A percentile compares a stretch with the other conserved stretches of the same genome.
Conservation (phyloP, 2,113 vertebrate genomes). For the Columba livia region DNA sequence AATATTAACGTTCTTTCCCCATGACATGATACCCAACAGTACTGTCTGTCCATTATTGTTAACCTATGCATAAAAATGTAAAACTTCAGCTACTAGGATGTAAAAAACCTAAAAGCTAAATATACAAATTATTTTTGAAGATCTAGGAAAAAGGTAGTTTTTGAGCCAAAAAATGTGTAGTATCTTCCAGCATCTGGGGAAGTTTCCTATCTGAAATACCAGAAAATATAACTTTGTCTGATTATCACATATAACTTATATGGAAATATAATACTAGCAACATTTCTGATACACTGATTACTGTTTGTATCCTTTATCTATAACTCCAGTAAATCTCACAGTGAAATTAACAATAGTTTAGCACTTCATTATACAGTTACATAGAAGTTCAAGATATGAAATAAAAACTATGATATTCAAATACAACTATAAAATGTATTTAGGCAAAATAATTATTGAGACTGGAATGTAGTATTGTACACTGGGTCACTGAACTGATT, state of each 20-base stretch:
- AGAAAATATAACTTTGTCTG: neutral
- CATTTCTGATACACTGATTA: neutral
- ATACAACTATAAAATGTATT: neutral
- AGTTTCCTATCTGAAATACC: neutral
- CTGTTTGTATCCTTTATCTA: neutral
- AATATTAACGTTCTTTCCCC: neutral
- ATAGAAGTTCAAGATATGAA: neutral
- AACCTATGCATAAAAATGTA: neutral
- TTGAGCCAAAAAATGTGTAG: neutral
- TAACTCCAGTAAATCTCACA: neutral
- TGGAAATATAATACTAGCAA: neutral
- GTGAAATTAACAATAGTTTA: neutral
- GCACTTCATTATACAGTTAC: neutral
- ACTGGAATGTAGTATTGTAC: neutral
- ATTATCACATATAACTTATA: neutral
- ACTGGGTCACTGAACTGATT: neutral
- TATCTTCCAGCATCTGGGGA: neutral
- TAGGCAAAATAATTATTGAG: neutral
- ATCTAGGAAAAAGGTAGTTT: neutral
- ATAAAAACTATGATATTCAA: neutral
- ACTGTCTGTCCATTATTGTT: neutral
- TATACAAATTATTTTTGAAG: neutral
- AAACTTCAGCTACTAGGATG: neutral
- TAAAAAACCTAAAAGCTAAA: neutral
- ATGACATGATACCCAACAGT: neutral